A percentile compares a stretch with the other conserved stretches of the same genome.
Evolutionary conservation across 2,888 invertebrate genomes (phyloP).

Genomic region (Acronicta aceris): DNA sequence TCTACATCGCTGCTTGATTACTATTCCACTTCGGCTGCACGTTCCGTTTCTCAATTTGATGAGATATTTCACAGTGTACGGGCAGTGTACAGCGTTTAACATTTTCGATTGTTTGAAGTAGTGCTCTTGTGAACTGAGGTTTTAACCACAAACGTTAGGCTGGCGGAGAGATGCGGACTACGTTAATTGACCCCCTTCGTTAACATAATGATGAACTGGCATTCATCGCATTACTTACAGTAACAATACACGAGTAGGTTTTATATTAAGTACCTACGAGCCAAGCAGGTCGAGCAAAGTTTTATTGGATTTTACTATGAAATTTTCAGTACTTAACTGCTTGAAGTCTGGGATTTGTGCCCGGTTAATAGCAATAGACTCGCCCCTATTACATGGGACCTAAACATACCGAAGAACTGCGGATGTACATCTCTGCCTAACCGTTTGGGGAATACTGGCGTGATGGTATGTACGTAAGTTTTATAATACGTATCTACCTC

Average conservation of each 20-base stretch:
- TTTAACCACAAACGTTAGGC: slow-evolving; percentile 44
- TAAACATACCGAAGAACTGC: too few relatives aligned
- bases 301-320: too few relatives aligned
- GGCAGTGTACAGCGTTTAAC: slow-evolving; percentile 38
- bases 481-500: not conserved
- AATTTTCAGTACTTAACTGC: too few relatives aligned
- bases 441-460: too few relatives aligned
- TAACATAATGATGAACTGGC: slow-evolving; percentile 25
- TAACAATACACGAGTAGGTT: too few relatives aligned
- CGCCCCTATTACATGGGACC: too few relatives aligned
- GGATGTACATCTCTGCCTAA: too few relatives aligned
- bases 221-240: slow-evolving; percentile 17
- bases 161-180: slow-evolving; percentile 36
- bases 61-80: slow-evolving; percentile 38
- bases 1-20: slow-evolving; percentile 44
- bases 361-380: too few relatives aligned
- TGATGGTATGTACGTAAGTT: not conserved
- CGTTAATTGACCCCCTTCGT: slow-evolving; percentile 32
- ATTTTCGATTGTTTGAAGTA: slow-evolving; percentile 12
- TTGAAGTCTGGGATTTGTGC: too few relatives aligned
- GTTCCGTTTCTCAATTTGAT: slow-evolving; percentile 43
- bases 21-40: slow-evolving; percentile 49
- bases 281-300: too few relatives aligned
- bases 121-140: slow-evolving; percentile 6
- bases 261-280: too few relatives aligned